Evolutionary conservation across 2,797 vertebrate genomes (phyloP), one percentile per base, ranked within the genome.

Genomic region (Momotus momota): DNA sequence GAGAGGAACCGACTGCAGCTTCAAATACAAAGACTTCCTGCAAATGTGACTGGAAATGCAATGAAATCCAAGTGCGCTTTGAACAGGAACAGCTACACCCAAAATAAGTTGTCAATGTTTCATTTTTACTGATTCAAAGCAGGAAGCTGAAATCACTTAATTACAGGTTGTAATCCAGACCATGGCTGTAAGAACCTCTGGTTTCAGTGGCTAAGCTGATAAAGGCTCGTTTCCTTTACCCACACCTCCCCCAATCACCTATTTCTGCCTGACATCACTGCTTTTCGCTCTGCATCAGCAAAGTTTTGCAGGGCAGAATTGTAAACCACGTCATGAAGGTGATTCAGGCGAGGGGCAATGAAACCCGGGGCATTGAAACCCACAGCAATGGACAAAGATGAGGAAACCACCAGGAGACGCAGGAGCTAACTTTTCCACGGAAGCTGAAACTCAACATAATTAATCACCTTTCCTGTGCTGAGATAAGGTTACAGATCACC

Each of bases 21-120:
- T 60, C 46, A 88, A 96, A 86, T 49, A 90, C 78, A 91, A 85
- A 86, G 48, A 74, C 90, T 95, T 96, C 87, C 93, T 88, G 93
- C 57, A 89, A 93, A 93, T 66, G 81, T 5, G 5, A 67, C 73
- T 67, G n/a, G 79, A 81, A 87, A 88, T 69, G 82, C 90, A 94
- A 87, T 33, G 73, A 89, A 80, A 62, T 10, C 60, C 64, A 45
- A 85, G 52, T 77, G 52, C 10, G 18, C 45, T 94, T 77, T 91
- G 90, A 95, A 95, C 85, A 65, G 57, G 49, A 91, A 93, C 27
- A 93, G 85, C 61, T 91, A 74, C 45, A 67, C 54, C 58, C 72
- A 29, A 87, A 94, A 86, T 78, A 91, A 93, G 31, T 80, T 93
- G 72, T 51, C 72, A 83, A 4, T 74, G 85, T 81, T 93, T 94